Conservation (phyloP, 1,140 invertebrate genomes). For the Trachymyrmex cornetzi region DNA sequence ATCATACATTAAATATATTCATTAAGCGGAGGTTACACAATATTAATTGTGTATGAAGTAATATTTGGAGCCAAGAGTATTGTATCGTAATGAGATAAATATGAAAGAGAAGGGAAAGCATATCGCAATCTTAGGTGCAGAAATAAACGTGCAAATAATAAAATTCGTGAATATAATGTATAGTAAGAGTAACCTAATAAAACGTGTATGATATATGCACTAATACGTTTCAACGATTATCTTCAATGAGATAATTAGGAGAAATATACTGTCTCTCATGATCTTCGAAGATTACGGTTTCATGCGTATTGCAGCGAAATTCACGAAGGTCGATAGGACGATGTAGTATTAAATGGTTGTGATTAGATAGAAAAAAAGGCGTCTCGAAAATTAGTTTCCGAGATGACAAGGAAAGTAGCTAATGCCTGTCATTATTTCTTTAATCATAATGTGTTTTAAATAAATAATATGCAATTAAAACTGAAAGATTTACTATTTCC, state of each 20-base stretch:
- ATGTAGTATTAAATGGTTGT: conserved; percentile 78
- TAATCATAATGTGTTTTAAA: conserved; percentile 33
- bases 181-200: conserved; percentile 13
- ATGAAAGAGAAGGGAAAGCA: not conserved
- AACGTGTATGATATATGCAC: conserved; percentile 12
- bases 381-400: conserved; percentile 28
- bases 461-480: conserved; percentile 26
- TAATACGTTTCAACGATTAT: conserved; percentile 11
- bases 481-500: not conserved
- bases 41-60: not conserved
- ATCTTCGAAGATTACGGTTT: conserved; percentile 26
- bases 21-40: not conserved
- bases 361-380: conserved; percentile 65
- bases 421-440: conserved; percentile 32
- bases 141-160: conserved; percentile 16
- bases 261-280: not conserved
- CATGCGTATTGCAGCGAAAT: conserved; percentile 25
- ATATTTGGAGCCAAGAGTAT: not conserved
- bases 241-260: not conserved
- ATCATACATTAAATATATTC: not conserved
- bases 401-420: conserved; percentile 38
- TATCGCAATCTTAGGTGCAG: conserved; percentile 1
- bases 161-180: conserved; percentile 31
- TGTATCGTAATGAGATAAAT: conserved; percentile 6
- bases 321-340: conserved; percentile 39